Conservation (phyloP, 2,888 invertebrate genomes). For the Platycnemis pennipes region DNA sequence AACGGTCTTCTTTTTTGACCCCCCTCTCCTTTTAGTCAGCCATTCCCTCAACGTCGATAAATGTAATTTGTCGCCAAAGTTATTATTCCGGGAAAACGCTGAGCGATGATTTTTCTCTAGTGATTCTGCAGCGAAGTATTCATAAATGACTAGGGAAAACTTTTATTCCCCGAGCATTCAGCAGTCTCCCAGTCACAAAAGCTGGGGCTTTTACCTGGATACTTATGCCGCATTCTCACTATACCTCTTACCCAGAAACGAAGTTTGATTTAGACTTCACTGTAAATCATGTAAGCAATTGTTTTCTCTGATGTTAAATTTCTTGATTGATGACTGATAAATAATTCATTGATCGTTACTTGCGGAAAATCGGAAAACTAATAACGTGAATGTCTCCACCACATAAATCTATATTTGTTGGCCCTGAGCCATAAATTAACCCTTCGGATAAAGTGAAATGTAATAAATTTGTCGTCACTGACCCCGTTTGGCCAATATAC, state of each 20-base stretch:
- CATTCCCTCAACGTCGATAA: neutral
- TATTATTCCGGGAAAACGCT: neutral
- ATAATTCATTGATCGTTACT: neutral
- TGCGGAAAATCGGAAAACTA: neutral
- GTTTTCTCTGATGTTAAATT: neutral
- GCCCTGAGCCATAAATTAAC: neutral
- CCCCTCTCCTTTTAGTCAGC: neutral
- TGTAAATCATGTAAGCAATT: neutral
- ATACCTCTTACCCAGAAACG: neutral
- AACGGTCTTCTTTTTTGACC: no score
- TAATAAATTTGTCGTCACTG: neutral
- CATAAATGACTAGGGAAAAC: neutral
- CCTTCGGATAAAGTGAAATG: neutral
- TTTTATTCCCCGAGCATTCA: neutral
- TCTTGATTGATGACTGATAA: neutral
- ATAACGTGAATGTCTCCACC: neutral
- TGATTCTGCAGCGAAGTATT: neutral
- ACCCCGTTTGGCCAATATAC: neutral
- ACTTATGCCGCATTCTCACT: neutral
- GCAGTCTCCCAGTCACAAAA: neutral
- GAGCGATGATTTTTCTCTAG: neutral
- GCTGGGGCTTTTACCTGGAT: no score
- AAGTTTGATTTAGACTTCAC: neutral
- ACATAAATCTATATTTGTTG: neutral
- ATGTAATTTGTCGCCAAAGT: neutral